These are phyloP conservation scores for Ceyx melanurus DNA, from an alignment of 2,113 vertebrate genomes.

Conservation along the genomic window DNA sequence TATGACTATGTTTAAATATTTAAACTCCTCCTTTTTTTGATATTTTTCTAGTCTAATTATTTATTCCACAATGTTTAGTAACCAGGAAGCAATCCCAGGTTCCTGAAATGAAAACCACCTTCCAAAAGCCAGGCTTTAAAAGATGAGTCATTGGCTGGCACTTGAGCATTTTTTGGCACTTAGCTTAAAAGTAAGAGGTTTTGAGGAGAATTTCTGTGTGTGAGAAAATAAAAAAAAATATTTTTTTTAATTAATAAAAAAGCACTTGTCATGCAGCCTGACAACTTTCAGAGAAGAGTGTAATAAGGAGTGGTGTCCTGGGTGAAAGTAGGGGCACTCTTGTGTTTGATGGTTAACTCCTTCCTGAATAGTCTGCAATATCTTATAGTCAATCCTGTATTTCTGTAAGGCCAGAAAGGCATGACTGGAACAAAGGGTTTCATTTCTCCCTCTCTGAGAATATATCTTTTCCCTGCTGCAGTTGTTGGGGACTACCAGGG, in stretches of 20 bases:
- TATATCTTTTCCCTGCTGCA: neutral
- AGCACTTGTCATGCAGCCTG: constrained; percentile 37
- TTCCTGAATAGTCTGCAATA: neutral
- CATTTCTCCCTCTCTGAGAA: neutral
- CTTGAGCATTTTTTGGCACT: constrained; percentile 48
- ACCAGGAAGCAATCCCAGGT: constrained; percentile 69
- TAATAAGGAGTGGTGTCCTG: neutral
- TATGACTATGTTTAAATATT: constrained; percentile 47
- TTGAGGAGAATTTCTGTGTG: constrained; percentile 54
- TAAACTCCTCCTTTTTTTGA: constrained; percentile 21
- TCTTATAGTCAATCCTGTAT: neutral
- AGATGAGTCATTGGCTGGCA: constrained; percentile 73
- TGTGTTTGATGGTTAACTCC: neutral
- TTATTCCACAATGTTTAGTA: constrained; percentile 66
- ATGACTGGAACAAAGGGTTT: neutral
- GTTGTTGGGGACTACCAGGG: neutral
- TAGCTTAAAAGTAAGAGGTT: constrained; percentile 58
- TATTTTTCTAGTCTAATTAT: constrained; percentile 66
- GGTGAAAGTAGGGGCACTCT: neutral
- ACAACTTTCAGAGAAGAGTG: constrained; percentile 19
- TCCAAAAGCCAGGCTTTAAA: constrained; percentile 50
- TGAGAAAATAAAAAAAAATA: constrained; percentile 34
- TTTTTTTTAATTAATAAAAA: neutral
- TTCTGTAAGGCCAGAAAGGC: neutral
- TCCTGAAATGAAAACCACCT: constrained; percentile 74